phyloP scores from a whole-genome alignment of 2,113 vertebrate species.

The Jaculus jaculus region DNA sequence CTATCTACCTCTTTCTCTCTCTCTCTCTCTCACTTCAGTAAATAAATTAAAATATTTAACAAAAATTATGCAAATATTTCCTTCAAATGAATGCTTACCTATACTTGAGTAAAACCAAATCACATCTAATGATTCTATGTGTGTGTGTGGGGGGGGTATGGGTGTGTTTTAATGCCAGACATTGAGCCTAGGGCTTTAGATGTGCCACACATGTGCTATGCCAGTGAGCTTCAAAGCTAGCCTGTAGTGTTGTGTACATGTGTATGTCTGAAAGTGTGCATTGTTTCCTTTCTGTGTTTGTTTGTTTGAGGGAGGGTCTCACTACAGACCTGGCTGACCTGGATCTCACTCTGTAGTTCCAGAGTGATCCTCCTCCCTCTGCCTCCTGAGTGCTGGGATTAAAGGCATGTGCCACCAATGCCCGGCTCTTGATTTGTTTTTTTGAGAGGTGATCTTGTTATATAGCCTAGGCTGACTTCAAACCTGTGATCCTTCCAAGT shows the following conservation, averaged over 20 bases:
- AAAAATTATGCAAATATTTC: neutral
- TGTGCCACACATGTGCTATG: neutral
- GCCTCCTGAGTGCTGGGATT: neutral
- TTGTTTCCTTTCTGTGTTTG: too few relatives aligned
- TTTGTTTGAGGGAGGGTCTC: too few relatives aligned
- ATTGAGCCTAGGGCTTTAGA: neutral
- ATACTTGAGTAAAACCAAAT: neutral
- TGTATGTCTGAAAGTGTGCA: too few relatives aligned
- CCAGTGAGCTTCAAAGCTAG: neutral
- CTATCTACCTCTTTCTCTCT: too few relatives aligned
- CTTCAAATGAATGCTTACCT: conserved; percentile 23
- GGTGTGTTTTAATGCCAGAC: neutral
- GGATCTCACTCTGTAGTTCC: too few relatives aligned
- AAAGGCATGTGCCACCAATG: too few relatives aligned
- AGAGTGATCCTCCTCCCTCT: neutral
- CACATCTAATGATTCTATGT: neutral
- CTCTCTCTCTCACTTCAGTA: too few relatives aligned
- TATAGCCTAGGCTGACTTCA: neutral
- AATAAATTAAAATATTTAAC: neutral
- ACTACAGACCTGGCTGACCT: too few relatives aligned
- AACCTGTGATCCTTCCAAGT: neutral
- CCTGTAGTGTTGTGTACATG: too few relatives aligned
- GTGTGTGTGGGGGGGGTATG: too few relatives aligned
- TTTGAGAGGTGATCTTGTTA: neutral
- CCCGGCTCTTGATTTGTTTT: neutral